Conservation (phyloP, 2,797 vertebrate species). For the Phyllotis vaccarum region DNA sequence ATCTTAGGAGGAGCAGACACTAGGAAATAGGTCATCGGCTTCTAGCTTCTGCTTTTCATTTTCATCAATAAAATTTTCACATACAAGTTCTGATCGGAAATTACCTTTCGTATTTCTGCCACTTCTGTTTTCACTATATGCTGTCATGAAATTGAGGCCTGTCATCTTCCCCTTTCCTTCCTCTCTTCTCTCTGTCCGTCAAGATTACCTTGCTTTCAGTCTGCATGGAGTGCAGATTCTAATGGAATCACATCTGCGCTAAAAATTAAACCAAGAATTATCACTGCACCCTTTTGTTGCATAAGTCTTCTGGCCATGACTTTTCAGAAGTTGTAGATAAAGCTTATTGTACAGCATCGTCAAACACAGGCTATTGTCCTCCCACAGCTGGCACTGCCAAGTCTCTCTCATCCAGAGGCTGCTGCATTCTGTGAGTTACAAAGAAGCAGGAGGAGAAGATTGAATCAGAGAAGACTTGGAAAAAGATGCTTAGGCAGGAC, state of each 20-base stretch:
- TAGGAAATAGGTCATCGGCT: no score
- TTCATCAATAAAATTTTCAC: neutral
- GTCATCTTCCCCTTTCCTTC: rapidly evolving
- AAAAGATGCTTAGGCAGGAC: no score
- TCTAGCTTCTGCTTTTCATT: neutral
- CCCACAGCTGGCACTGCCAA: neutral
- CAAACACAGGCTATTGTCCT: neutral
- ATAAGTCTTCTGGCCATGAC: neutral
- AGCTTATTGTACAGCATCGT: neutral
- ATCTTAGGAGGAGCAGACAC: neutral
- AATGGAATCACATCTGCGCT: neutral
- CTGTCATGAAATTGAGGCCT: neutral
- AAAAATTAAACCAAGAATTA: neutral
- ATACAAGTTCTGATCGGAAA: neutral
- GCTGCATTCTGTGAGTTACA: neutral
- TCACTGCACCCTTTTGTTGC: neutral
- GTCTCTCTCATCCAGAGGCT: neutral
- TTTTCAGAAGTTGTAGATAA: neutral
- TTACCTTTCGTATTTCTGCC: neutral
- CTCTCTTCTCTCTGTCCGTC: neutral
- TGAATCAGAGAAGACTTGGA: no score
- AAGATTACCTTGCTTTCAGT: neutral
- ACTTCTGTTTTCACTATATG: neutral
- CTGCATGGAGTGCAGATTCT: neutral
- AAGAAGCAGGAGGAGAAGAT: neutral